Conservation (phyloP, 2,888 invertebrate species). For the Patella ulyssiponensis region DNA sequence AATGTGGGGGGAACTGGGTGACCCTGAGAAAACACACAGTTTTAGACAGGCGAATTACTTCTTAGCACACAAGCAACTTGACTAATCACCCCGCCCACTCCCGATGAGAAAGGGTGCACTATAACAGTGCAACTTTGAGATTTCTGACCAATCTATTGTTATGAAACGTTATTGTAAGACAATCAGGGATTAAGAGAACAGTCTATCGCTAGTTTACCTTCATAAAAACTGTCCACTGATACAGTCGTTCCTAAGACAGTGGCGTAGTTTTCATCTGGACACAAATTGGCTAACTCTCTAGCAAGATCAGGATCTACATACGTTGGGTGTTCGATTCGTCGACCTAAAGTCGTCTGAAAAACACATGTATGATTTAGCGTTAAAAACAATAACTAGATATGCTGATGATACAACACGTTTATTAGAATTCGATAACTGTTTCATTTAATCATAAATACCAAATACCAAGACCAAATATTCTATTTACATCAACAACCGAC, state of each 20-base stretch:
- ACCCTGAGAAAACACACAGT: no score
- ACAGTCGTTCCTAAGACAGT: conserved; percentile 92
- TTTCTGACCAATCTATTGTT: no score
- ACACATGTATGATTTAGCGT: not conserved
- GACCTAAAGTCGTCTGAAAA: conserved; percentile 65
- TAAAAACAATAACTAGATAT: no score
- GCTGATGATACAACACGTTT: no score
- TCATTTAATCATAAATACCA: no score
- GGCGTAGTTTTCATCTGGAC: conserved; percentile 74
- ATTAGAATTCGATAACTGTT: no score
- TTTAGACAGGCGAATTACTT: no score
- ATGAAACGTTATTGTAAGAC: not conserved
- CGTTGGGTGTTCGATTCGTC: conserved; percentile 78
- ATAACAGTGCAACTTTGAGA: no score
- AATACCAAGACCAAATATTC: no score
- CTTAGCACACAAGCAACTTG: not conserved
- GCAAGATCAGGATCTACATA: conserved; percentile 86
- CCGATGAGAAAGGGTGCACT: not conserved
- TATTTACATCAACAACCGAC: no score
- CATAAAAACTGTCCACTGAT: conserved; percentile 98
- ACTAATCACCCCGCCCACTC: no score
- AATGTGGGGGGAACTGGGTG: no score
- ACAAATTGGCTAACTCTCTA: conserved; percentile 83
- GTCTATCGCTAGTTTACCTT: conserved; percentile 72
- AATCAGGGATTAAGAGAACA: not conserved